Evolutionary conservation across 2,113 vertebrate species (phyloP), one percentile per base, ranked within the genome.

Genomic region (Charadrius vociferus): DNA sequence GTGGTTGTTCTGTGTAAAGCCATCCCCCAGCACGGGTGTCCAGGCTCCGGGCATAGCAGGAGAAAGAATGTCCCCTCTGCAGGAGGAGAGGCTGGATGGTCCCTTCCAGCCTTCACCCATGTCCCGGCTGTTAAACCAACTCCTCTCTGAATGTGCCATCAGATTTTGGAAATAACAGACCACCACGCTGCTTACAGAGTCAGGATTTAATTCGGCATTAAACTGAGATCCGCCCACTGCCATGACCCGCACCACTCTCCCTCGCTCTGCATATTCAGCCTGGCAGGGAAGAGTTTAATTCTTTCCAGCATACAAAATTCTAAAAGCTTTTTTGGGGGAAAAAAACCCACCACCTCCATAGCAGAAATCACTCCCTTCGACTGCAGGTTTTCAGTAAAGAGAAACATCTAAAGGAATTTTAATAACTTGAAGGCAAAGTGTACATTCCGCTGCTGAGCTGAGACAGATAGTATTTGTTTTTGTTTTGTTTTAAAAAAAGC

Each of bases 171-270:
- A 89, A 62, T 26, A 29, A 62, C 5, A 67, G 39, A 36, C 23
- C 34, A 20, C 29, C 75, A 4, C 1, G 3, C 22, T 41, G 43
- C 72, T 80, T 58, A 9, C 41, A 75, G 67, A 82, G 53, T 12
- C 72, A 68, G 81, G 67, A 45, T 71, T 86, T 65, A 66, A 78
- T 85, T 85, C 85, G n/a, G 66, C 45, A 62, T 14, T 2, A 1
- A 45, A 12, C 8, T 2, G 14, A 41, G 37, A 9, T 34, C 47
- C 49, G 43, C 36, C 47, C 27, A 15, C 13, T 23, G 78, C 81
- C 9, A 0, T 8, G 45, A 56, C 78, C 37, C 1, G 1, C 43
- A 47, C 37, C 1, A 0, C 22, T 81, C 41, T 58, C 73, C 20
- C 17, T 14, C 13, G 43, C 55, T 70, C 56, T 0, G 0, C 50